Conservation (phyloP, 2,797 vertebrate genomes). For the Catamblyrhynchus diadema region DNA sequence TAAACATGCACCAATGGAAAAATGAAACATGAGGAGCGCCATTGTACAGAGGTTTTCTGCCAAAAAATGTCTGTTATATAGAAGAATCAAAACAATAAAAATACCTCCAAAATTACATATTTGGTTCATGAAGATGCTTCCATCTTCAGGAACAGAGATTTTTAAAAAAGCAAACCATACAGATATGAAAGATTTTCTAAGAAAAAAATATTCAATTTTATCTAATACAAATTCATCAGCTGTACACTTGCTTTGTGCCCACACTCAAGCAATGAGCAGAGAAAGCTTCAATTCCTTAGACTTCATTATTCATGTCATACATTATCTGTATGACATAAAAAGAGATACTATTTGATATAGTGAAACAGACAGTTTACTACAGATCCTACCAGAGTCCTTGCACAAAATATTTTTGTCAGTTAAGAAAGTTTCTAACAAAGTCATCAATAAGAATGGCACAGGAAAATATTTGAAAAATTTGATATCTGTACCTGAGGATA, state of each 20-base stretch:
- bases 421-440: background rate
- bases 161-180: background rate
- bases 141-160: background rate
- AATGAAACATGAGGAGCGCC: background rate
- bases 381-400: background rate
- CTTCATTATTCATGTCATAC: background rate
- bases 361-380: background rate
- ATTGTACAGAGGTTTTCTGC: background rate
- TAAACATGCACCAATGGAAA: background rate
- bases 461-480: background rate
- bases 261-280: background rate
- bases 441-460: background rate
- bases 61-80: background rate
- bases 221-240: background rate
- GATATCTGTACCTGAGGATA: background rate
- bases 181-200: background rate
- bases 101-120: rapidly evolving
- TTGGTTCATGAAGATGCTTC: background rate
- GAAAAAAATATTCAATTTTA: background rate
- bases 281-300: background rate
- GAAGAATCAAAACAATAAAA: background rate
- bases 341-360: background rate
- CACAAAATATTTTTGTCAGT: background rate
- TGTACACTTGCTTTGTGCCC: background rate
- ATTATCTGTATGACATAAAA: background rate